phyloP scores from a whole-genome alignment of 2,113 vertebrate genomes.

The Callipepla californica region DNA sequence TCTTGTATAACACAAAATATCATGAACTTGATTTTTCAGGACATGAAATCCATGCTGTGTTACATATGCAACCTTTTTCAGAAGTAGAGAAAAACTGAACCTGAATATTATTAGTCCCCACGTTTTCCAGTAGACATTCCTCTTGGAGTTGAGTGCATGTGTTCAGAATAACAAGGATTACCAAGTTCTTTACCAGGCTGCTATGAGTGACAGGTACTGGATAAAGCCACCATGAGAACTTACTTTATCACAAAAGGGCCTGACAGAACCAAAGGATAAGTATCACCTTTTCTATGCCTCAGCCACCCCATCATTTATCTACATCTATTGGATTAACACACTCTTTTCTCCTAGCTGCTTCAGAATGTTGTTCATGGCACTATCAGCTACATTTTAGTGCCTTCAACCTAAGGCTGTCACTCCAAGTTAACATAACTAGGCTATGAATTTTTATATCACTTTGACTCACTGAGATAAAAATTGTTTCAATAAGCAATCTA shows the following conservation, averaged over 20 bases:
- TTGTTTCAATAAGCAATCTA: not conserved
- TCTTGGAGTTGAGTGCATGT: not conserved
- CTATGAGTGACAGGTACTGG: not conserved
- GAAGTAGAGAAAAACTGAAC: not conserved
- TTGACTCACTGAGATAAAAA: not conserved
- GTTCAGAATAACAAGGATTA: not conserved
- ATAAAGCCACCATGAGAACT: not conserved
- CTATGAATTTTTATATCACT: not conserved
- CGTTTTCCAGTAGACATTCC: not conserved
- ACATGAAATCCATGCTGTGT: not conserved
- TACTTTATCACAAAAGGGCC: slow-evolving; percentile 17
- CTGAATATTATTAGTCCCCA: not conserved
- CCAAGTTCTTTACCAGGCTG: not conserved
- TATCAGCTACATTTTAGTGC: slow-evolving; percentile 2
- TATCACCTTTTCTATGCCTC: not conserved
- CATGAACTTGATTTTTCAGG: not conserved
- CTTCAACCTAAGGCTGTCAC: not conserved
- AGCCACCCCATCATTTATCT: not conserved
- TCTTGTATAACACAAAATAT: not conserved
- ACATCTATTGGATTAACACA: not conserved
- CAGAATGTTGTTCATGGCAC: not conserved
- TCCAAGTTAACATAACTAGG: not conserved
- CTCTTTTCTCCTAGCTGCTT: not conserved
- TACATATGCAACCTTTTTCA: not conserved
- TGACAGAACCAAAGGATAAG: slow-evolving; percentile 15